These are phyloP conservation scores for Hoplostethus mediterraneus DNA, from an alignment of 2,797 vertebrate genomes.

Conservation along the genomic window DNA sequence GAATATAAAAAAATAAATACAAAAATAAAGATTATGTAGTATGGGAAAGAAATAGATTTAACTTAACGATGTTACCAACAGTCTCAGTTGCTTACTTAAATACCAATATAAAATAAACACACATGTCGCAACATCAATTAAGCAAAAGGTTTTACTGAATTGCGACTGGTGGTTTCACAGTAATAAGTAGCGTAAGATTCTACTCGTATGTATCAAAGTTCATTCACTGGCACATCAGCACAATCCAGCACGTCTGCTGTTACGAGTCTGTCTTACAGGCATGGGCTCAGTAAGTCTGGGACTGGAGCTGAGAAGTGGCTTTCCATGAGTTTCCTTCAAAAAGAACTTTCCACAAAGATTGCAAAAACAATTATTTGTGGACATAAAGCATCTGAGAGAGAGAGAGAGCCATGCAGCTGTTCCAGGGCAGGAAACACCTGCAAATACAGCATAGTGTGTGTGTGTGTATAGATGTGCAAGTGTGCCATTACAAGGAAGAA, in stretches of 20 bases:
- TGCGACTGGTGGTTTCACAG: too few species aligned
- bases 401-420: constrained; percentile 32
- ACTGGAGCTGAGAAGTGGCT: constrained; percentile 5
- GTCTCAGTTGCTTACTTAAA: too few species aligned
- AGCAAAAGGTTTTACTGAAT: too few species aligned
- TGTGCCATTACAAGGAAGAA: constrained; percentile 16
- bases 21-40: too few species aligned
- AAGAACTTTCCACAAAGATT: constrained; percentile 38
- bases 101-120: too few species aligned
- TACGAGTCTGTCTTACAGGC: neutral
- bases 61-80: too few species aligned
- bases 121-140: too few species aligned
- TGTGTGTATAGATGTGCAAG: constrained; percentile 9
- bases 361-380: constrained; percentile 42
- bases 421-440: constrained; percentile 47
- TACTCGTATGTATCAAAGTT: neutral
- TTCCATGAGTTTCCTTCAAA: constrained; percentile 19
- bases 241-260: constrained; percentile 27
- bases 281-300: neutral
- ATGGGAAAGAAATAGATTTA: too few species aligned
- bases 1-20: too few species aligned
- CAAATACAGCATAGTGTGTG: neutral
- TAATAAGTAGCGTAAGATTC: too few species aligned
- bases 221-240: constrained; percentile 8
- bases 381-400: neutral